Evolutionary conservation across 2,797 vertebrate genomes (phyloP).

Genomic region (Mormyrus proboscirostris): DNA sequence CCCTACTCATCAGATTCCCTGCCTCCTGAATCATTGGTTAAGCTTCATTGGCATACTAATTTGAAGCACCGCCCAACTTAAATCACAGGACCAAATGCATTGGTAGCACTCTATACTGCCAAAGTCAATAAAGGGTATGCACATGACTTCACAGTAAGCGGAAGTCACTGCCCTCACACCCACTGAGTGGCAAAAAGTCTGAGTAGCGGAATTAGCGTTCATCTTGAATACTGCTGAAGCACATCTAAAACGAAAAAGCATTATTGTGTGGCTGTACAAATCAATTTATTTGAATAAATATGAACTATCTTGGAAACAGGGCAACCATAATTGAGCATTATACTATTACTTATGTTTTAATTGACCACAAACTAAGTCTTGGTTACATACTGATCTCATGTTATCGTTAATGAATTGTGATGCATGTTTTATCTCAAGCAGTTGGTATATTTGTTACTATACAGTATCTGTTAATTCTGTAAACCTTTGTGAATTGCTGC

Average conservation of each 20-base stretch:
- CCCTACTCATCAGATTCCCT: background rate
- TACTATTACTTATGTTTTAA: background rate
- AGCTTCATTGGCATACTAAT: background rate
- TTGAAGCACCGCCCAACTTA: background rate
- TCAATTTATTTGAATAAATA: too few relatives aligned
- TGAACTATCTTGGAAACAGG: background rate
- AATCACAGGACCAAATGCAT: background rate
- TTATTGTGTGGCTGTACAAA: background rate
- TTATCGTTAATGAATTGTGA: background rate
- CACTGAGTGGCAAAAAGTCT: background rate
- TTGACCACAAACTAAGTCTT: background rate
- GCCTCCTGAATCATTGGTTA: background rate
- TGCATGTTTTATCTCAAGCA: background rate
- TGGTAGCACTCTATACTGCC: background rate
- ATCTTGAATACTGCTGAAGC: background rate
- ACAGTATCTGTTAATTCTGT: background rate
- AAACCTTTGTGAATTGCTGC: background rate
- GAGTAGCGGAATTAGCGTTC: background rate
- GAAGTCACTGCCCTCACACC: background rate
- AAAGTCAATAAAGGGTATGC: background rate
- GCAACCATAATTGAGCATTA: background rate
- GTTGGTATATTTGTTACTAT: background rate
- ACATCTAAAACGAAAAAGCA: background rate
- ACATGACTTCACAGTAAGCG: background rate
- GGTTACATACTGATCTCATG: background rate